Base-by-base conservation (phyloP, 2,797 vertebrate genomes). In the Syndactyla subalaris region DNA sequence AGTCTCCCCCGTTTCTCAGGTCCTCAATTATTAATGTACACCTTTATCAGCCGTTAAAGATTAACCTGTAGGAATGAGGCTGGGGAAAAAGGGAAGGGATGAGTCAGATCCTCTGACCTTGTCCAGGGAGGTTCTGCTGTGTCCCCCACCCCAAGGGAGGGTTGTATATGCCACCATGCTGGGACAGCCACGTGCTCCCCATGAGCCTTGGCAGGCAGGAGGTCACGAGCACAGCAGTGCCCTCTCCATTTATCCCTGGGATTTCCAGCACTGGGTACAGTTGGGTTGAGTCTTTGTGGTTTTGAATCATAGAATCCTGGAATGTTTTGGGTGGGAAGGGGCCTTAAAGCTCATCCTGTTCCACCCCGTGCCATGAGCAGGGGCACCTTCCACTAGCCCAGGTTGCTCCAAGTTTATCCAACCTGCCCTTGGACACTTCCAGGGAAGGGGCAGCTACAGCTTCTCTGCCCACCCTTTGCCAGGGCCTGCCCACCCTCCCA, bases 211-310 rank as follows among this genome's bases (percentile, higher is more conserved):
- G 36, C 63, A 63, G 43, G 43, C 49, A 62, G 30, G 55, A 23
- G 27, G 7, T 43, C 49, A n/a, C 2, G 6, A 38, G 20, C 32
- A 43, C 23, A n/a, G 36, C 57, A n/a, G 36, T 14, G 23, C 27
- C 3, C 13, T 63, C 15, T 74, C 1, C 1, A 12, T 45, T 74
- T 5, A 0, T 5, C 46, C 58, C 8, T 0, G 0, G 7, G 8
- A 16, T 59, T 80, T 39, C 24, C 16, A 20, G 41, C 23, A 12
- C 32, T 61, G 34, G 52, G n/a, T 48, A 20, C 0, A 0, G 36
- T 21, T 24, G 16, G 26, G 6, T 30, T 55, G 8, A 38, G 26
- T 45, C 14, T 55, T 43, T 62, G 36, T 74, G 55, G 48, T 34
- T 73, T 73, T 63, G 36, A n/a, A 18, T 75, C 22, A 61, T 6